Evolutionary conservation across 2,113 vertebrate species (phyloP), one percentile per base, ranked within the genome.

Genomic region (Aix galericulata): DNA sequence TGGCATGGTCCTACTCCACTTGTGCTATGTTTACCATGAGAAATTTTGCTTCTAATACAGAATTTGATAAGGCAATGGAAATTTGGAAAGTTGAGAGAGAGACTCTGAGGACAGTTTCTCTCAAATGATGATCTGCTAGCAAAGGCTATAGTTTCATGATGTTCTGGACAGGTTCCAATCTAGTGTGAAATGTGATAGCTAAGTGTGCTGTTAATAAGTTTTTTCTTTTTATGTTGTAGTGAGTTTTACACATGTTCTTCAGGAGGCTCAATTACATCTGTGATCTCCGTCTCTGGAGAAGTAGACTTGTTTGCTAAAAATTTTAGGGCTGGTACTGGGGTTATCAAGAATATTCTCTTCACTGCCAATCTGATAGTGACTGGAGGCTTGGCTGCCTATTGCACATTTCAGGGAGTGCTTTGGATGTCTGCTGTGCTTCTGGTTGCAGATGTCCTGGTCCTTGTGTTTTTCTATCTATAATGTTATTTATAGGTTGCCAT

Each of bases 41-140:
- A 96, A 92, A 75, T 92, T 92, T 94, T 93, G 8, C 48, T 95
- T 89, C 69, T 84, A 73, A 82, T 93, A 36, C 82, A 84, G 74
- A 34, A 75, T 91, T 88, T 95, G 64, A 58, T 2, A 7, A 82
- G 44, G 66, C 34, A 68, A 92, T 18, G 32, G 44, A 66, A 87
- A 89, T 92, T 92, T 84, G 48, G 77, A 87, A 66, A 82, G 58
- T 92, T 95, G 77, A 95, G 87, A 94, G 44, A 50, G 73, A 93
- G 92, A 58, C 4, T 81, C 27, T 64, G 73, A 93, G 91, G 83
- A 93, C 89, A 91, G 21, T 73, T 95, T 84, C 69, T 87, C 69
- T 50, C 77, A 82, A 94, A 76, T 60, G 32, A 64, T 91, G 44
- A 73, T 75, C 79, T 89, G 10, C 64, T 88, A 88, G 52, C 46